Conservation (phyloP, 2,797 vertebrate species). For the Arrhamphus sclerolepis region DNA sequence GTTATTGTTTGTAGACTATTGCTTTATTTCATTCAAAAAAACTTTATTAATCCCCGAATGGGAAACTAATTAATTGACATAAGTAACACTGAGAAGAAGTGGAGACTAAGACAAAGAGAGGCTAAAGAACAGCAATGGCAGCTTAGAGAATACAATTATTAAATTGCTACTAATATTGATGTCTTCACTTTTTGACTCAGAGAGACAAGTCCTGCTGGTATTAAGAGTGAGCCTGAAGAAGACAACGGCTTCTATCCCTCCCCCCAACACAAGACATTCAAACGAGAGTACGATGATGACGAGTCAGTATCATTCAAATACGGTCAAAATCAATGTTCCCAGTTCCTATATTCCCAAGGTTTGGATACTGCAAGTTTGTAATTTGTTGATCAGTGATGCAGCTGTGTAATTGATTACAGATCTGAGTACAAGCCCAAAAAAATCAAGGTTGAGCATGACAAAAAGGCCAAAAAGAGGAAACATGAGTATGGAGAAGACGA, state of each 20-base stretch:
- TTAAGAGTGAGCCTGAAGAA: slow-evolving; percentile 89
- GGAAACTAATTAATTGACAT: too few species aligned
- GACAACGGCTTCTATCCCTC: slow-evolving; percentile 86
- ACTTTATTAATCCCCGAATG: too few species aligned
- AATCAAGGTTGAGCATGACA: slow-evolving; percentile 91
- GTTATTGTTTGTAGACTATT: background rate
- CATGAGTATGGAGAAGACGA: slow-evolving; percentile 89
- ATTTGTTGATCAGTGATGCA: background rate
- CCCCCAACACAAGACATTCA: slow-evolving; percentile 85
- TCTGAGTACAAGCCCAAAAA: slow-evolving; percentile 89
- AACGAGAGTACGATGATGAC: slow-evolving; percentile 86
- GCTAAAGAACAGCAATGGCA: too few species aligned
- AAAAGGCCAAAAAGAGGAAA: slow-evolving; percentile 94
- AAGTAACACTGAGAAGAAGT: too few species aligned
- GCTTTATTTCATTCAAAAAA: slow-evolving; percentile 3
- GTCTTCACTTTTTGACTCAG: slow-evolving; percentile 45
- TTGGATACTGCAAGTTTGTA: background rate
- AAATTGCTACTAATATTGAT: slow-evolving; percentile 6
- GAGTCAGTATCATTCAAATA: slow-evolving; percentile 81
- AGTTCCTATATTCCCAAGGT: background rate
- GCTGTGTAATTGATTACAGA: slow-evolving; percentile 68
- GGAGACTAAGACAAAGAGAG: too few species aligned
- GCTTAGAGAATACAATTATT: too few species aligned
- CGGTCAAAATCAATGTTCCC: background rate
- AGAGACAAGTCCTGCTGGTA: slow-evolving; percentile 81